Conservation (phyloP, 2,113 vertebrate species). For the Parus major region DNA sequence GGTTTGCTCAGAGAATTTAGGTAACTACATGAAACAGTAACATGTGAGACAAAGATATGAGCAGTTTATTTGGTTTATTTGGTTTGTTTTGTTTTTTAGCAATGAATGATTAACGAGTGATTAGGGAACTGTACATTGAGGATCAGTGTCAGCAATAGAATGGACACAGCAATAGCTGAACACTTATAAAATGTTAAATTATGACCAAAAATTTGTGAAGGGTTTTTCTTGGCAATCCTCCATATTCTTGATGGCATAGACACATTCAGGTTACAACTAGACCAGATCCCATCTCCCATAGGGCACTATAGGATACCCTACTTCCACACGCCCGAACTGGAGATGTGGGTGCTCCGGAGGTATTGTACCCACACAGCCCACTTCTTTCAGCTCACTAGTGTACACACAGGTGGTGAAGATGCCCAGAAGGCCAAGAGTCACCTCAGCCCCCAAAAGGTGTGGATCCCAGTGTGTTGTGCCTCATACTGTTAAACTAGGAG, state of each 20-base stretch:
- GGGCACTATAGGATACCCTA: background rate
- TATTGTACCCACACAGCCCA: background rate
- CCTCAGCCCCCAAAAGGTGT: background rate
- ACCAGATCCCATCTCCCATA: background rate
- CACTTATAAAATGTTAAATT: background rate
- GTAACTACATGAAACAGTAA: background rate
- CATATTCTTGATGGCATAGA: background rate
- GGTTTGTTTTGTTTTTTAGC: background rate
- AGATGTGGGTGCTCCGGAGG: background rate
- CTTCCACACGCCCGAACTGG: background rate
- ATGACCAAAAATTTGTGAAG: background rate
- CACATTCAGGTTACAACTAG: background rate
- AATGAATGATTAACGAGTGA: background rate
- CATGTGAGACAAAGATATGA: background rate
- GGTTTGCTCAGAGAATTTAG: background rate
- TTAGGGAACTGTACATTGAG: background rate
- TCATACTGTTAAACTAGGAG: background rate
- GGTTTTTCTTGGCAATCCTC: background rate
- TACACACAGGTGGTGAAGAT: background rate
- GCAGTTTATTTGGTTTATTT: background rate
- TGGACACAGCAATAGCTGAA: background rate
- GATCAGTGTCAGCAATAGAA: background rate
- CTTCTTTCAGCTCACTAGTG: background rate
- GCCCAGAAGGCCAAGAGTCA: fast-evolving
- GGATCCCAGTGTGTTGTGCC: fast-evolving